These are phyloP conservation scores for Drosophila fuyamai DNA, from an alignment of 1,140 invertebrate species.

Conservation along the genomic window DNA sequence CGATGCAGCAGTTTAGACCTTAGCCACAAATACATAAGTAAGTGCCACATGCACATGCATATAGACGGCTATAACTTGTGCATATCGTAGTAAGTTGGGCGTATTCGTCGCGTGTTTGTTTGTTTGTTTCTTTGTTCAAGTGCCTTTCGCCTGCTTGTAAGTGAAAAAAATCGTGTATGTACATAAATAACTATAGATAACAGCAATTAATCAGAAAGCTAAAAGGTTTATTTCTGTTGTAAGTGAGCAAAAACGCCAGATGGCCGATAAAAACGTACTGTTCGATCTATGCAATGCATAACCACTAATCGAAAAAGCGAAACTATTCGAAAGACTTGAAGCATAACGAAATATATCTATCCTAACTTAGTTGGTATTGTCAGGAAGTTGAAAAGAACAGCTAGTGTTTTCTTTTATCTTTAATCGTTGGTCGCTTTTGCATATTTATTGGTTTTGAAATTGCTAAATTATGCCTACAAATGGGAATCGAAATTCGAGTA, in stretches of 20 bases:
- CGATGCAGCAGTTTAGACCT: constrained; percentile 41
- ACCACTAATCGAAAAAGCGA: constrained; percentile 5
- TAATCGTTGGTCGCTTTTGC: constrained; percentile 18
- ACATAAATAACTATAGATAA: constrained; percentile 42
- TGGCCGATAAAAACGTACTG: constrained; percentile 12
- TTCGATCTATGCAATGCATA: constrained; percentile 18
- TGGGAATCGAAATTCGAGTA: constrained; percentile 29
- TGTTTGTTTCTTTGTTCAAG: constrained; percentile 74
- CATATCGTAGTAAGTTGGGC: constrained; percentile 47
- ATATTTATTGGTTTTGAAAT: constrained; percentile 26
- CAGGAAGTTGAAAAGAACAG: constrained; percentile 10
- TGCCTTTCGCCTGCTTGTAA: constrained; percentile 60
- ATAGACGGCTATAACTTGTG: constrained; percentile 12
- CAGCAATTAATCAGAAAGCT: constrained; percentile 36
- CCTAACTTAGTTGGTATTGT: constrained; percentile 9
- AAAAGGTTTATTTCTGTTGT: constrained; percentile 6
- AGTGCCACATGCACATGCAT: constrained; percentile 11
- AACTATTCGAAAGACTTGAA: constrained; percentile 33
- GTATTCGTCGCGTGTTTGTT: constrained; percentile 56
- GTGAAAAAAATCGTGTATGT: constrained; percentile 44
- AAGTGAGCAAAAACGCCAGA: constrained; percentile 1
- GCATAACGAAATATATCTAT: constrained; percentile 28
- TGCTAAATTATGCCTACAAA: constrained; percentile 28
- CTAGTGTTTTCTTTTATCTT: constrained; percentile 5
- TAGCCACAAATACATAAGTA: constrained; percentile 26